A percentile compares a stretch with the other conserved stretches of the same genome.
These are phyloP conservation scores for Geotrypetes seraphini DNA, from an alignment of 2,797 vertebrate genomes.

Conservation along the genomic window DNA sequence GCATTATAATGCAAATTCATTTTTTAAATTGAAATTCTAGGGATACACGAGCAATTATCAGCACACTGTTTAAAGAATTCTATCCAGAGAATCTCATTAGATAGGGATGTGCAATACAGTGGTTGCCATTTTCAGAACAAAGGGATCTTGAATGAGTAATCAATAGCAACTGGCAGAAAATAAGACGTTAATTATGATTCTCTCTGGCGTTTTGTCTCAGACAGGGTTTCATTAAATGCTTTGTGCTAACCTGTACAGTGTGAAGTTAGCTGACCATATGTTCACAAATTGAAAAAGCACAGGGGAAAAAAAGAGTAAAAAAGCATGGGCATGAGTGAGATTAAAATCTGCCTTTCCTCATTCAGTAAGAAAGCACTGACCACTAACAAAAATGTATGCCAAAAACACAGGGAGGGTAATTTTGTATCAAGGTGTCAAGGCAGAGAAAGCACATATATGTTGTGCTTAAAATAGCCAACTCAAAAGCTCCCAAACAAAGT, in stretches of 20 bases:
- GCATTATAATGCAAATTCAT: conserved; percentile 47
- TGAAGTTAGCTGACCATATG: conserved; percentile 43
- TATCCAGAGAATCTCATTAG: conserved; percentile 62
- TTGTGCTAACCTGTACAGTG: conserved; percentile 62
- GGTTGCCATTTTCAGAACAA: conserved; percentile 64
- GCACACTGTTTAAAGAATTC: conserved; percentile 53
- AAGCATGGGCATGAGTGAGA: conserved; percentile 19
- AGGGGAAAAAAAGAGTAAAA: conserved; percentile 16
- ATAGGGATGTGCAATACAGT: conserved; percentile 54
- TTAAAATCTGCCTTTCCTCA: conserved; percentile 18
- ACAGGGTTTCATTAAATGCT: conserved; percentile 68
- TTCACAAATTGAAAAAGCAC: conserved; percentile 1
- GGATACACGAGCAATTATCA: conserved; percentile 55
- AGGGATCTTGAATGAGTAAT: conserved; percentile 65
- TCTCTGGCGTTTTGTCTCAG: conserved; percentile 59
- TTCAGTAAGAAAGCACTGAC: conserved; percentile 31
- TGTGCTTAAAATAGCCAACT: too few species aligned
- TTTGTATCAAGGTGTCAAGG: too few species aligned
- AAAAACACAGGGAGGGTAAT: too few species aligned
- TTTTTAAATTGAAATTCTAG: conserved; percentile 54
- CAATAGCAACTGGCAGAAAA: conserved; percentile 67
- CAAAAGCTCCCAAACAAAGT: too few species aligned
- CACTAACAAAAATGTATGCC: conserved; percentile 11
- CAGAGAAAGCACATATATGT: too few species aligned
- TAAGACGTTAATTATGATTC: conserved; percentile 62